Base-by-base conservation (phyloP, 2,888 invertebrate genomes). In the Dugesia japonica region DNA sequence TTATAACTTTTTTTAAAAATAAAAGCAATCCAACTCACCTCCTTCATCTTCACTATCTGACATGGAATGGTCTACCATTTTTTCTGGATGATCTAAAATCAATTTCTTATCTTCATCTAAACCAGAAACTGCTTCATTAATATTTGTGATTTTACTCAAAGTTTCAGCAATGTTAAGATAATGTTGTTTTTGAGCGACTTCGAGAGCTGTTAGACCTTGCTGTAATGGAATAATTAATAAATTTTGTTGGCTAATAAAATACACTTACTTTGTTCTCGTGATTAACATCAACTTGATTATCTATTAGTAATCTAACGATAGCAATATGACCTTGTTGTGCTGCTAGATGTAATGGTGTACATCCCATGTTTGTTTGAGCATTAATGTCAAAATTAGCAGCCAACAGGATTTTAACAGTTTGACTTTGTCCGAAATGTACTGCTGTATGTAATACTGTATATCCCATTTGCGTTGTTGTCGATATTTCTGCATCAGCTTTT, bases 401-500 rank as follows among this genome's bases (percentile, higher is more conserved):
- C 76, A 98, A 87, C 79, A 99, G 87, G 85, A 92, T 94, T 73
- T 92, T 89, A 78, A 95, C 83, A 84, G 85, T 85, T 81, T 84
- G 84, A 77, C 81, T 88, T 83, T 94, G 97, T 0, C 98, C 98
- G 84, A 95, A 99, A 86, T 99, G 98, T 80, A 93, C 91, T 72
- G 98, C 98, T 71, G 97, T 93, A 86, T 99, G 98, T 20, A 99
- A 87, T 0, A 98, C 97, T 17, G 97, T 97, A 86, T 97, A 99
- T 0, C 97, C 97, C 76, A 93, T 94, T 81, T 87, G 87, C 26
- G 87, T 88, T 79, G 85, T 84, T 4, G 86, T 84, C 81, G 87
- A 86, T 77, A 87, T 84, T 74, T 86, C 89, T 79, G 92, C 92
- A n/a, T 90, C 90, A 85, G 92, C 91, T 84, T 56, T 31, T 76